Evolutionary conservation across 1,140 invertebrate species (phyloP).

Genomic region (Chymomyza costata): DNA sequence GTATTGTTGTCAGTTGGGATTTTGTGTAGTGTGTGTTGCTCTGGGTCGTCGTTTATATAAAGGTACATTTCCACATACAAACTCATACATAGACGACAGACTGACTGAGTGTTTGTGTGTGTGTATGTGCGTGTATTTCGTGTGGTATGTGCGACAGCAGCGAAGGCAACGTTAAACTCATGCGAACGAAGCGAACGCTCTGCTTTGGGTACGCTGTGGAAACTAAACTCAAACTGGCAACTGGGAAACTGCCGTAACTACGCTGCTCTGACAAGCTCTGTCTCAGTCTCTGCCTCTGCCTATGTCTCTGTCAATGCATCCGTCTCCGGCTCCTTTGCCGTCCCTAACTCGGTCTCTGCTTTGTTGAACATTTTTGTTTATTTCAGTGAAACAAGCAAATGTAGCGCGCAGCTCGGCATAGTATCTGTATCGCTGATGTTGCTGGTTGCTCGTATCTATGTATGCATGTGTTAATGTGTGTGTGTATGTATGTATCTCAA

Average conservation of each 20-base stretch:
- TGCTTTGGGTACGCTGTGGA: conserved; percentile 47
- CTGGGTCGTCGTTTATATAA: conserved; percentile 69
- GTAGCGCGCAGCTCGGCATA: conserved; percentile 22
- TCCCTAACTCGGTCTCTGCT: too few relatives aligned
- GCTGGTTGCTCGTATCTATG: conserved; percentile 1
- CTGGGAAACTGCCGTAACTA: conserved; percentile 24
- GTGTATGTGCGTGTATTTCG: conserved; percentile 25
- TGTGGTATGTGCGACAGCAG: conserved; percentile 59
- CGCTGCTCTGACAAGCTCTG: conserved; percentile 15
- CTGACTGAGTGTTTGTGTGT: conserved; percentile 14
- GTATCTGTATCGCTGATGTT: conserved; percentile 63
- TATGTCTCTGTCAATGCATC: too few relatives aligned
- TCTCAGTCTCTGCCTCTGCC: neutral
- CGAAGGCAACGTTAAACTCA: conserved; percentile 48
- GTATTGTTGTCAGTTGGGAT: conserved; percentile 67
- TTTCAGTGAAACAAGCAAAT: conserved; percentile 38
- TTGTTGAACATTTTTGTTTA: conserved; percentile 70
- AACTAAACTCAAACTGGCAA: conserved; percentile 54
- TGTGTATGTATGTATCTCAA: conserved; percentile 53
- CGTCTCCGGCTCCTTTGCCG: too few relatives aligned
- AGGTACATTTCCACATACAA: conserved; percentile 66
- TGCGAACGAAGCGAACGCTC: conserved; percentile 41
- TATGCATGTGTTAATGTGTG: conserved; percentile 13
- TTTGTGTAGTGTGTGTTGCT: conserved; percentile 56
- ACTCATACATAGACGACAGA: conserved; percentile 18